Evolutionary conservation across 2,797 vertebrate species (phyloP).

Genomic region (Silurus aristotelis): DNA sequence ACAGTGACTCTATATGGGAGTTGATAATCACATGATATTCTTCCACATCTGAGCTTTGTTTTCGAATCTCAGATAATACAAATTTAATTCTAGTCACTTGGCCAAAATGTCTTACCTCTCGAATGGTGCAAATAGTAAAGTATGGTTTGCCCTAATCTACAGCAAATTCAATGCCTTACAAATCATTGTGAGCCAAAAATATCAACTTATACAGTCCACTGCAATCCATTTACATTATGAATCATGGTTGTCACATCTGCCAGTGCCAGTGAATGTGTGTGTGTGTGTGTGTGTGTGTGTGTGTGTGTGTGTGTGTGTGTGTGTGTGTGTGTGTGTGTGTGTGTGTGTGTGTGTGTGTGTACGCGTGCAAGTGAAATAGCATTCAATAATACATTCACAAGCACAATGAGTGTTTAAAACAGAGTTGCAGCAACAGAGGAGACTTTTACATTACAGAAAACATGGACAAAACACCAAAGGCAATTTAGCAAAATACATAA

Average conservation of each 20-base stretch:
- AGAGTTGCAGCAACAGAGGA: constrained; percentile 33
- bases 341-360: constrained; percentile 7
- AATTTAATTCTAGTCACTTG: constrained; percentile 19
- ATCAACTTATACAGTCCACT: not conserved
- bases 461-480: constrained; percentile 46
- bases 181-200: constrained; percentile 11
- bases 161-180: not conserved
- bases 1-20: not conserved
- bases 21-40: not conserved
- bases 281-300: too few species aligned
- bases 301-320: not conserved
- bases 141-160: not conserved
- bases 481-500: constrained; percentile 53
- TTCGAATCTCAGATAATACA: not conserved
- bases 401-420: constrained; percentile 44
- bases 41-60: not conserved
- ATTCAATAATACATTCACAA: constrained; percentile 61
- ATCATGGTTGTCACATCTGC: constrained; percentile 27
- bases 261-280: not conserved
- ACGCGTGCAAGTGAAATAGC: constrained; percentile 32
- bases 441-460: constrained; percentile 42
- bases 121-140: not conserved
- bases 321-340: constrained; percentile 10
- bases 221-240: not conserved
- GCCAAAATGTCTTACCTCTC: not conserved